Conservation (phyloP, 1,140 invertebrate genomes). For the Aphaenogaster rudis region DNA sequence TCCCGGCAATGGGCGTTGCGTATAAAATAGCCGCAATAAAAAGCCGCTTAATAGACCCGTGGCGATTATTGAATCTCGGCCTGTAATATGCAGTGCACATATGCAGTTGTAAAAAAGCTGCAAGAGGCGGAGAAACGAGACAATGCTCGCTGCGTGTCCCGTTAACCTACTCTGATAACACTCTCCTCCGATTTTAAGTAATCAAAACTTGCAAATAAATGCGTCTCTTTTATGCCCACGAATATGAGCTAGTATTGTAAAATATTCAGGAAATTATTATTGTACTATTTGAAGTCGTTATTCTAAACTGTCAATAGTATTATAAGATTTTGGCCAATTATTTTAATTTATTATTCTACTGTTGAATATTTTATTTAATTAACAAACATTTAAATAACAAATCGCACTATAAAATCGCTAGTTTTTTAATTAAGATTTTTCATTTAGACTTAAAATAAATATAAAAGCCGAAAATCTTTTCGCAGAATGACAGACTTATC, state of each 20-base stretch:
- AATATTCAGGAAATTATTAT: neutral
- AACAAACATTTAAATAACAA: no score
- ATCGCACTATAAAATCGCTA: neutral
- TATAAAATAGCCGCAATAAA: neutral
- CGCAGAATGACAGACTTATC: neutral
- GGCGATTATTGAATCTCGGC: constrained; percentile 73
- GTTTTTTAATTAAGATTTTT: neutral
- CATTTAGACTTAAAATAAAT: neutral
- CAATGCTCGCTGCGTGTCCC: constrained; percentile 26
- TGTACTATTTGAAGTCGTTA: no score
- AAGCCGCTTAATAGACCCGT: neutral
- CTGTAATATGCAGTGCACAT: constrained; percentile 19
- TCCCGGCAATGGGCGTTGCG: neutral
- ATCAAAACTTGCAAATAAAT: constrained; percentile 16
- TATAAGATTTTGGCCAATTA: neutral
- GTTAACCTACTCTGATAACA: constrained; percentile 58
- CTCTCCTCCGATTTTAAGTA: neutral
- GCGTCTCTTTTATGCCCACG: neutral
- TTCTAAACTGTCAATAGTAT: neutral
- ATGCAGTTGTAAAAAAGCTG: neutral
- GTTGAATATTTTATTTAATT: neutral
- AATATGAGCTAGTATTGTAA: neutral
- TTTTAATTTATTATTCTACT: constrained; percentile 26
- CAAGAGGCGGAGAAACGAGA: constrained; percentile 22
- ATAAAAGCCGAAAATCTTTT: neutral